A percentile compares a stretch with the other conserved stretches of the same genome.
phyloP scores from a whole-genome alignment of 2,797 vertebrate genomes.

The Manis javanica region DNA sequence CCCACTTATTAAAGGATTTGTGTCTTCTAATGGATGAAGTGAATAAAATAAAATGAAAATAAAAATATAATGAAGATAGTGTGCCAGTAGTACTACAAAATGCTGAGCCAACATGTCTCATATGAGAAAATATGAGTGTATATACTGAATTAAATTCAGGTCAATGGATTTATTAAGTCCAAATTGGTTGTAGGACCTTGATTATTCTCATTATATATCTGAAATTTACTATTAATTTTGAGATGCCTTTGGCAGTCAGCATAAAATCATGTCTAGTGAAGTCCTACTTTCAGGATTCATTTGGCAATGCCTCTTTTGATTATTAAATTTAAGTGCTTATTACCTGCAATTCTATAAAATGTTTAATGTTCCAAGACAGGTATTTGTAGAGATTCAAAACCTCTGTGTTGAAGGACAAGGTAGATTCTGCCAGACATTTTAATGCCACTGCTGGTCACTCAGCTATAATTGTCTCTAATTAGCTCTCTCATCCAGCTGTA shows the following conservation, averaged over 20 bases:
- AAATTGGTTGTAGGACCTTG: conserved; percentile 21
- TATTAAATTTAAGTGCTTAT: conserved; percentile 67
- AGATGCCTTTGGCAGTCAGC: neutral
- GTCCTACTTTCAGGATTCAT: conserved; percentile 43
- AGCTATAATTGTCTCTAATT: conserved; percentile 74
- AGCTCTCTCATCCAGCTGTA: conserved; percentile 59
- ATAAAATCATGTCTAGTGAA: neutral
- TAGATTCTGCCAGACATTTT: conserved; percentile 66
- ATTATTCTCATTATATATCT: conserved; percentile 16
- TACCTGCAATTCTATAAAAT: conserved; percentile 58
- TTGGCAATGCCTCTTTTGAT: conserved; percentile 44
- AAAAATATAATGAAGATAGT: neutral
- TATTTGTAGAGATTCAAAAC: conserved; percentile 64
- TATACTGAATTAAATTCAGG: conserved; percentile 1
- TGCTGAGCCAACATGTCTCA: neutral
- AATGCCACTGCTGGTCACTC: conserved; percentile 61
- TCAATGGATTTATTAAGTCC: neutral
- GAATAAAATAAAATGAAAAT: neutral
- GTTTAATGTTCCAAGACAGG: conserved; percentile 63
- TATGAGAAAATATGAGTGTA: neutral
- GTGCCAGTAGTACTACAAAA: neutral
- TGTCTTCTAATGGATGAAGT: neutral
- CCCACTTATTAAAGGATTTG: neutral
- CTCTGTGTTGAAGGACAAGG: conserved; percentile 49
- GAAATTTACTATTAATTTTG: conserved; percentile 51